A percentile compares a stretch with the other conserved stretches of the same genome.
Evolutionary conservation across 2,888 invertebrate genomes (phyloP).

Genomic region (Standfussiana lucernea): DNA sequence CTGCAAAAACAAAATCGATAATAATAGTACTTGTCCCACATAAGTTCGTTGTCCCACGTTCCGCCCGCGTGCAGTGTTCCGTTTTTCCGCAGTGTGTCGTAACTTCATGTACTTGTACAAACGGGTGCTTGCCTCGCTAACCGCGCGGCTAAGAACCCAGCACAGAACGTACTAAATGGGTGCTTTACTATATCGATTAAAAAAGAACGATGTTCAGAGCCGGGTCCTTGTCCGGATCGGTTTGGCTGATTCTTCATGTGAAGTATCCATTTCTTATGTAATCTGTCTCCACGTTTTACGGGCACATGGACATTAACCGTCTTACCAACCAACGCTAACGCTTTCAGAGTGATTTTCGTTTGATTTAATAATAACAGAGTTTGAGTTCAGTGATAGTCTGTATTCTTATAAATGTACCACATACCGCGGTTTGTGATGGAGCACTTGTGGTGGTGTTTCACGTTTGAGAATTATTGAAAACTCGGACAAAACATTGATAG

Average conservation of each 20-base stretch:
- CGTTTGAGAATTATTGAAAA: slow-evolving; percentile 5
- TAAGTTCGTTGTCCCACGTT: slow-evolving; percentile 21
- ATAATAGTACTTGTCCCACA: slow-evolving; percentile 38
- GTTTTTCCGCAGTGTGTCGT: slow-evolving; percentile 60
- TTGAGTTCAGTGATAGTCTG: not conserved
- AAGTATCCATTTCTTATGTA: slow-evolving; percentile 42
- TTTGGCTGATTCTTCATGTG: not conserved
- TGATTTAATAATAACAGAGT: slow-evolving; percentile 41
- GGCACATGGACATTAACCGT: slow-evolving; percentile 50
- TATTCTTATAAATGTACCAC: not conserved
- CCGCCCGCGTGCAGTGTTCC: slow-evolving; percentile 64
- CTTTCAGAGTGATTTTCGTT: slow-evolving; percentile 57
- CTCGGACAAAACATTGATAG: not conserved
- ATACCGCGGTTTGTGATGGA: not conserved
- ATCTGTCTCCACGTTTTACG: slow-evolving; percentile 20
- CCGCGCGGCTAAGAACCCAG: slow-evolving; percentile 48
- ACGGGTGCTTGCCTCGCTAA: slow-evolving; percentile 59
- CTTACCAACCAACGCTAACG: slow-evolving; percentile 55
- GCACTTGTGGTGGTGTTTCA: slow-evolving; percentile 26
- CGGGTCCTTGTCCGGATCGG: not conserved
- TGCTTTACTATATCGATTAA: slow-evolving; percentile 4
- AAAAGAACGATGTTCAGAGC: not conserved
- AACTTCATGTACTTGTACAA: slow-evolving; percentile 45
- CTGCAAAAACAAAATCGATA: not conserved
- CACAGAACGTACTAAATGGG: slow-evolving; percentile 36